These are phyloP conservation scores for Rhopalosiphum nymphaeae DNA, from an alignment of 2,888 invertebrate genomes.

Conservation along the genomic window DNA sequence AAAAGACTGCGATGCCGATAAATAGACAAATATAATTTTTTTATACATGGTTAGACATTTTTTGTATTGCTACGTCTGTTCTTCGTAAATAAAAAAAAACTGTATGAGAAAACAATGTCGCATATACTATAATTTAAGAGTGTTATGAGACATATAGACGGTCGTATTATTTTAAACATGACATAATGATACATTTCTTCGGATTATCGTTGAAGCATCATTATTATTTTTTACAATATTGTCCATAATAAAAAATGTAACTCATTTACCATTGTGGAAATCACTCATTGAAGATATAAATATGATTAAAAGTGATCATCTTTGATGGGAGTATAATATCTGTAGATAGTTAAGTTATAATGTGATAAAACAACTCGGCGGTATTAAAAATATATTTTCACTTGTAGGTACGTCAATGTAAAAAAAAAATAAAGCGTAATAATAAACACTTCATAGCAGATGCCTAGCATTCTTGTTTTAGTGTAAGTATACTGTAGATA, in stretches of 20 bases:
- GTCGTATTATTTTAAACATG: not conserved
- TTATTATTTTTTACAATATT: not conserved
- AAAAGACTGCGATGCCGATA: not conserved
- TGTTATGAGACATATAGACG: not conserved
- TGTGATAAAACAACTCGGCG: not conserved
- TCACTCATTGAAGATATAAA: not conserved
- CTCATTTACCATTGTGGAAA: not conserved
- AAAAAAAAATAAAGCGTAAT: slow-evolving; percentile 13
- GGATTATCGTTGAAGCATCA: not conserved
- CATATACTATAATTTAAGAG: too few species aligned
- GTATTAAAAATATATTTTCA: slow-evolving; percentile 15
- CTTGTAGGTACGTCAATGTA: not conserved
- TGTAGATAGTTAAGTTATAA: not conserved
- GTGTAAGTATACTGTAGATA: slow-evolving; percentile 31
- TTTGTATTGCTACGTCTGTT: not conserved
- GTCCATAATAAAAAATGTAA: not conserved
- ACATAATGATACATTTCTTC: not conserved
- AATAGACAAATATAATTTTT: not conserved
- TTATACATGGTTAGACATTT: not conserved
- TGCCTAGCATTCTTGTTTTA: slow-evolving; percentile 38
- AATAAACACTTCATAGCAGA: not conserved
- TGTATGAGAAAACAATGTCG: not conserved
- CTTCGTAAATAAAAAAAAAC: not conserved
- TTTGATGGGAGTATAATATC: not conserved
- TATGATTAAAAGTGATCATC: not conserved